Percentiles rank a stretch among this genome's conserved stretches.
phyloP scores from a whole-genome alignment of 2,888 invertebrate species.

The Dryadula phaetusa region DNA sequence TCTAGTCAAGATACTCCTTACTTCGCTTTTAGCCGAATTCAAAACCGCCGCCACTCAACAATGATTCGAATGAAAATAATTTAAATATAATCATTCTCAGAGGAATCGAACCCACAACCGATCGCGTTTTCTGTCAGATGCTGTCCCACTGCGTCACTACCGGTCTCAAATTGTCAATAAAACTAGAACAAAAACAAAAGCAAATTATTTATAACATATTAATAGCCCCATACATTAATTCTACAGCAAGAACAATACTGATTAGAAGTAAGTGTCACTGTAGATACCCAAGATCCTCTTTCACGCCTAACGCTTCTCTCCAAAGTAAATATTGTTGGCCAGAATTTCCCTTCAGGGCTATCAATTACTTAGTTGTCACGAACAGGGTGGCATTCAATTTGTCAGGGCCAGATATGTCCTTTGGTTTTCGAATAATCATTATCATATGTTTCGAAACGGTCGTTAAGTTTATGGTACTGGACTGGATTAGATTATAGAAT shows the following conservation, averaged over 20 bases:
- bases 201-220: too few species aligned
- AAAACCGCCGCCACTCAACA: too few species aligned
- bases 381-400: conserved; percentile 19
- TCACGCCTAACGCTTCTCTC: conserved; percentile 23
- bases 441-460: conserved; percentile 11
- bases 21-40: too few species aligned
- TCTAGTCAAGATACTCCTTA: too few species aligned
- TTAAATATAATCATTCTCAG: too few species aligned
- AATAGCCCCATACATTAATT: not conserved
- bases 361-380: conserved; percentile 28
- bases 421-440: conserved; percentile 19
- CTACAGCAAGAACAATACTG: not conserved
- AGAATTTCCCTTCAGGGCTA: conserved; percentile 30
- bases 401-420: conserved; percentile 13
- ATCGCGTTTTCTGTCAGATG: too few species aligned
- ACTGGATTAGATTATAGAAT: not conserved
- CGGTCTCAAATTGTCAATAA: too few species aligned
- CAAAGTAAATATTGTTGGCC: conserved; percentile 25
- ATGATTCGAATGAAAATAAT: too few species aligned
- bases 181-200: too few species aligned
- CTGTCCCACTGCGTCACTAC: too few species aligned
- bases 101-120: too few species aligned
- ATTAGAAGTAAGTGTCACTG: conserved; percentile 5
- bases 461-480: not conserved
- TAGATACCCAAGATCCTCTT: conserved; percentile 18